phyloP scores from a whole-genome alignment of 2,888 invertebrate species.

The Asteroscopus sphinx region DNA sequence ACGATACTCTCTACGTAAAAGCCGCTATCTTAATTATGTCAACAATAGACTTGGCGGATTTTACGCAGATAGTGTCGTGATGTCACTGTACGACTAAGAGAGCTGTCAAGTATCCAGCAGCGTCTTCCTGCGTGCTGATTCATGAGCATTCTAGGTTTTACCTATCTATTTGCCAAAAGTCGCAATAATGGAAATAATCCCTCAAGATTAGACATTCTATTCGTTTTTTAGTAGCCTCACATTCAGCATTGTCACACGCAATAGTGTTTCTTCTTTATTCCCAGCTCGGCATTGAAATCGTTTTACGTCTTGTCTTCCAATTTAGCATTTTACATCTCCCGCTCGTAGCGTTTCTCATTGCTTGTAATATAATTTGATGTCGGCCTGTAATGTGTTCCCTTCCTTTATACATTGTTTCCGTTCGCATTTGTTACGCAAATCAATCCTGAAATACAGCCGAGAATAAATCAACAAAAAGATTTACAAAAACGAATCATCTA shows the following conservation, averaged over 20 bases:
- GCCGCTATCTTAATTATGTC: no score
- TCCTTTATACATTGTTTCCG: conserved; percentile 60
- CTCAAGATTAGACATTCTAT: no score
- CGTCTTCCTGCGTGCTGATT: no score
- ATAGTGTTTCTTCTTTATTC: conserved; percentile 8
- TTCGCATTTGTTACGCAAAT: conserved; percentile 56
- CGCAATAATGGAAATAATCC: no score
- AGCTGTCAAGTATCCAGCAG: no score
- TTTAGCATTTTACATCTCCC: conserved; percentile 73
- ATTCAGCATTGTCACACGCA: conserved; percentile 3
- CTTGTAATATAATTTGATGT: conserved; percentile 62
- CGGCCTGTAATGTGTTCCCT: conserved; percentile 67
- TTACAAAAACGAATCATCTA: conserved; percentile 27
- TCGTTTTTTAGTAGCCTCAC: no score
- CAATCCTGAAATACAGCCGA: conserved; percentile 44
- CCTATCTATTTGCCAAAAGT: no score
- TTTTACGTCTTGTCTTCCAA: conserved; percentile 69
- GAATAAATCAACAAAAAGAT: conserved; percentile 49
- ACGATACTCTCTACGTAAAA: no score
- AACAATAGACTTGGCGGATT: no score
- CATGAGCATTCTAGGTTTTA: no score
- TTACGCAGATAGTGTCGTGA: no score
- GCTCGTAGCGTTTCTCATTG: conserved; percentile 68
- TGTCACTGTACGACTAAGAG: no score
- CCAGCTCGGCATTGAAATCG: conserved; percentile 43